A percentile compares a stretch with the other conserved stretches of the same genome.
phyloP scores from a whole-genome alignment of 2,113 vertebrate species.

The Gallinago undulata region DNA sequence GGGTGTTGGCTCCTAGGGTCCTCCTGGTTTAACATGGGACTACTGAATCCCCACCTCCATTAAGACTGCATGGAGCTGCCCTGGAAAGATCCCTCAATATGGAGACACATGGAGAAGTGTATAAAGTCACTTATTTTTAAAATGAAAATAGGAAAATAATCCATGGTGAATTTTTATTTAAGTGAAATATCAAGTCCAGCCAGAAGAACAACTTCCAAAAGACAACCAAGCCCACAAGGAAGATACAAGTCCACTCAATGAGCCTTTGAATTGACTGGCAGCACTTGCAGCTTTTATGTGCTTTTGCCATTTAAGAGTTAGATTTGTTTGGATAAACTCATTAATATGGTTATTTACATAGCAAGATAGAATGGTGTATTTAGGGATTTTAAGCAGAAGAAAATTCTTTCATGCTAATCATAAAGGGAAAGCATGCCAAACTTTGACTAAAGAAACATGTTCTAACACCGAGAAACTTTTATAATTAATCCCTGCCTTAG shows the following conservation, averaged over 20 bases:
- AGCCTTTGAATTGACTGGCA: neutral
- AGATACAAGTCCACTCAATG: neutral
- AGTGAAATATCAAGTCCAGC: neutral
- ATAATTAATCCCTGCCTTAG: conserved; percentile 46
- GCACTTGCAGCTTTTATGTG: neutral
- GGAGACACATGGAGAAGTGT: neutral
- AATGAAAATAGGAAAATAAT: neutral
- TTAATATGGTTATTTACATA: neutral
- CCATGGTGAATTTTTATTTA: neutral
- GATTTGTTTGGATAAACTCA: conserved; percentile 21
- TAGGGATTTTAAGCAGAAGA: neutral
- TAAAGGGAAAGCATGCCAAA: neutral
- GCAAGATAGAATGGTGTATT: neutral
- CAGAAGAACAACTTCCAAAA: neutral
- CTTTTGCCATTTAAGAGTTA: neutral
- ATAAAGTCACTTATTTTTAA: neutral
- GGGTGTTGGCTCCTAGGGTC: neutral
- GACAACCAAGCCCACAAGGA: neutral
- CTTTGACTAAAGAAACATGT: conserved; percentile 31
- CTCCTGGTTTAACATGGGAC: neutral
- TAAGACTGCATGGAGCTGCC: neutral
- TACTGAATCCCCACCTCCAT: neutral
- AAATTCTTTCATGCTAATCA: neutral
- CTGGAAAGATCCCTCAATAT: neutral
- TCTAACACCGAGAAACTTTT: neutral